A percentile compares a stretch with the other conserved stretches of the same genome.
phyloP scores from a whole-genome alignment of 2,888 invertebrate species.

The Pseudanteris insignis region DNA sequence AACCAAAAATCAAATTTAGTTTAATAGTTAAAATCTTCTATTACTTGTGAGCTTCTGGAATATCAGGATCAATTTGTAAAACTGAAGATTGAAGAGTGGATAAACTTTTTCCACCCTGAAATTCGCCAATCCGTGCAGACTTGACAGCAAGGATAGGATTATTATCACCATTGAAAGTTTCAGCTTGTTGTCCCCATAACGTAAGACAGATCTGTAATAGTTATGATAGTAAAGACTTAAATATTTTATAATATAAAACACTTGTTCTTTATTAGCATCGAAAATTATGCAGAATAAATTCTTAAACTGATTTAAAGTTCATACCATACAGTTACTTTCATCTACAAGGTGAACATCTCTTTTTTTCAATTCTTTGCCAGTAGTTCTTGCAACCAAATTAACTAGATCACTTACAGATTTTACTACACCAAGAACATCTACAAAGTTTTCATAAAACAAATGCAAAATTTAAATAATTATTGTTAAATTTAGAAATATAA shows the following conservation, averaged over 20 bases:
- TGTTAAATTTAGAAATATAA: too few relatives aligned
- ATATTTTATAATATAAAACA: too few relatives aligned
- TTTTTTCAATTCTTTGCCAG: conserved; percentile 87
- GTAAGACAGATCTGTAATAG: conserved; percentile 77
- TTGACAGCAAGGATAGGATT: conserved; percentile 89
- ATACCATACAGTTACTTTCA: conserved; percentile 78
- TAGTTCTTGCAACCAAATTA: conserved; percentile 76
- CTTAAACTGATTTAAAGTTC: conserved; percentile 15
- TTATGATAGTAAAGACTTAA: too few relatives aligned
- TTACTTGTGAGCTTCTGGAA: conserved; percentile 80
- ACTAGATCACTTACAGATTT: conserved; percentile 77
- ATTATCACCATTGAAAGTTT: conserved; percentile 78
- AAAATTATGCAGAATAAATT: too few relatives aligned
- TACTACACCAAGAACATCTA: conserved; percentile 91
- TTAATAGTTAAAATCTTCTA: too few relatives aligned
- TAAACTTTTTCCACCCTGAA: conserved; percentile 81
- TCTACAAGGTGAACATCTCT: conserved; percentile 90
- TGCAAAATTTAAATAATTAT: conserved; percentile 43
- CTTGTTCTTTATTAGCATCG: too few relatives aligned
- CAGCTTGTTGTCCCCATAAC: conserved; percentile 91
- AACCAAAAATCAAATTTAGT: too few relatives aligned
- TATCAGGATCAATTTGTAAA: conserved; percentile 86
- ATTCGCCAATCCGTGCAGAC: conserved; percentile 86
- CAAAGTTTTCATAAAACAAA: too few relatives aligned
- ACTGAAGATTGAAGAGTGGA: conserved; percentile 72